Base-by-base conservation (phyloP, 1,140 invertebrate species). In the Dufourea novaeangliae region DNA sequence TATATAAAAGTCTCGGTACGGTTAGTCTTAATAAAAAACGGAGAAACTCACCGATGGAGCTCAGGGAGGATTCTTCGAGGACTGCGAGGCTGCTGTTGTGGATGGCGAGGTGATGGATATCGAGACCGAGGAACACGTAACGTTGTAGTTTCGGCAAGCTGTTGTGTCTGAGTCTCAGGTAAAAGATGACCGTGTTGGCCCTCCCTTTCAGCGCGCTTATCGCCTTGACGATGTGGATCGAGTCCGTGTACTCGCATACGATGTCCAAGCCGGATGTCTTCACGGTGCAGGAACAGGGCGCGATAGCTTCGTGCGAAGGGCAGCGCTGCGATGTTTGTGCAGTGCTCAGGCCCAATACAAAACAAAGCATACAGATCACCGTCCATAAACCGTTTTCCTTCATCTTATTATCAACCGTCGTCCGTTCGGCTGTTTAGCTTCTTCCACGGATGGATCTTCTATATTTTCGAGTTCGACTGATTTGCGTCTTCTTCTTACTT, bases 251-350 rank as follows among this genome's bases (percentile, higher is more conserved):
- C 92, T 97, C 97, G 93, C 97, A 98, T 29, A 96, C 93, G 54
- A 98, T 95, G 88, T 97, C 97, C 80, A 98, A 93, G 8, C 97
- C 97, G 82, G 96, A 96, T 89, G 96, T 97, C 91, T 97, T 97
- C 61, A 97, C 95, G 59, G 93, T 94, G 89, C 97, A 98, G 71
- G 93, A 93, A 91, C 97, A 98, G 27, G 97, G 97, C 41, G 94
- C 91, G 80, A 97, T 97, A 41, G 96, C 96, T 73, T 87, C 91
- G 70, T 94, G 93, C 54, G 94, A 88, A 20, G 96, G 96, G 91
- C 96, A 97, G 86, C 95, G 94, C 90, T 96, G 95, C 46, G 83
- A 52, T 10, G 84, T 87, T 78, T 91, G 90, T 32, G 84, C 86
- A 22, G 83, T 11, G 57, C 72, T 57, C 52, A 71, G 52, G 22